Evolutionary conservation across 2,888 invertebrate species (phyloP).

Genomic region (Melanophora roralis): DNA sequence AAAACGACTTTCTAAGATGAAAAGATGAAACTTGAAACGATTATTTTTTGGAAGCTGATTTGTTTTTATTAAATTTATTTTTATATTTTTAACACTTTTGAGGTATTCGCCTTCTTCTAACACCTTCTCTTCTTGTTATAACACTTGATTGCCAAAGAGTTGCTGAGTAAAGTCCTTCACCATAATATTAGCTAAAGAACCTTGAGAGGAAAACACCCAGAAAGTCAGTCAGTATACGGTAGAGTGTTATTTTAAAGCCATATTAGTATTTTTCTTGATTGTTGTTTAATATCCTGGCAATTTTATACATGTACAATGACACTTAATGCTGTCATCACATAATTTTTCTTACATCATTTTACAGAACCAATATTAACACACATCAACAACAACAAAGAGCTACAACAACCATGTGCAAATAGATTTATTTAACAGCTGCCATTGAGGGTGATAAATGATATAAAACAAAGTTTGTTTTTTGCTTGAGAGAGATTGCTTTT

Average conservation of each 20-base stretch:
- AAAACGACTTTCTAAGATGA: too few species aligned
- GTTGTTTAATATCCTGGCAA: conserved; percentile 60
- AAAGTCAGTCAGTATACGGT: background rate
- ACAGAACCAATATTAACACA: background rate
- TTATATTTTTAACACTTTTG: too few species aligned
- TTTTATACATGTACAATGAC: conserved; percentile 47
- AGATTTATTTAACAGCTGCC: conserved; percentile 44
- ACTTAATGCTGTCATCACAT: conserved; percentile 60
- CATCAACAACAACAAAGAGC: background rate
- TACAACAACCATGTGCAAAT: conserved; percentile 22
- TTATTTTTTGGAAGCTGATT: too few species aligned
- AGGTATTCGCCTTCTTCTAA: background rate
- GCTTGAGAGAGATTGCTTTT: background rate
- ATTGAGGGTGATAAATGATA: conserved; percentile 57
- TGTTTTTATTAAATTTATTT: too few species aligned
- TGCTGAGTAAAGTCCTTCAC: background rate
- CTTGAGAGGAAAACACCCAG: background rate
- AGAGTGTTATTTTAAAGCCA: conserved; percentile 7
- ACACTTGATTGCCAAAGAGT: background rate
- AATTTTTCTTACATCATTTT: conserved; percentile 53
- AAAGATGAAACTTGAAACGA: too few species aligned
- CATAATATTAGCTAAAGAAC: background rate
- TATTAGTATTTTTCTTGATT: conserved; percentile 57
- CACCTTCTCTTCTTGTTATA: background rate
- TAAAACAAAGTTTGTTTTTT: conserved; percentile 36